A percentile compares a stretch with the other conserved stretches of the same genome.
phyloP scores from a whole-genome alignment of 2,113 vertebrate species.

The Rhinolophus sinicus region DNA sequence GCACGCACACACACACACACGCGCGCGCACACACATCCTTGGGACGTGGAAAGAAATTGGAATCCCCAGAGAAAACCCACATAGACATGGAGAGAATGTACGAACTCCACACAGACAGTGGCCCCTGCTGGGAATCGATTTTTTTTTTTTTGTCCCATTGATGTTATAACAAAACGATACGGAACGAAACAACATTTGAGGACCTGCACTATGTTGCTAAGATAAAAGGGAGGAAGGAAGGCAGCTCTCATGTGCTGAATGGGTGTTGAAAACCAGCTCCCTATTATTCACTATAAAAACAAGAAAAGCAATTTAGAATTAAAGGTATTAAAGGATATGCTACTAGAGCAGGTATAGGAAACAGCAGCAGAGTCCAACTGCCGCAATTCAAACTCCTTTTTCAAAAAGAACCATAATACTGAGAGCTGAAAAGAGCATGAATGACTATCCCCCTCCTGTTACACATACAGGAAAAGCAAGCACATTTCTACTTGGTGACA shows the following conservation, averaged over 20 bases:
- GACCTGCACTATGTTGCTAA: not conserved
- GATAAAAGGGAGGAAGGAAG: not conserved
- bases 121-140: not conserved
- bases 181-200: not conserved
- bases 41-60: not conserved
- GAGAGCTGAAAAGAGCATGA: not conserved
- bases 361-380: not conserved
- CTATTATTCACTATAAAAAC: not conserved
- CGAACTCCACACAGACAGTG: not conserved
- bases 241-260: not conserved
- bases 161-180: not conserved
- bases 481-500: not conserved
- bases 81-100: not conserved
- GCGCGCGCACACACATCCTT: not conserved
- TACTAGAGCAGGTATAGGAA: not conserved
- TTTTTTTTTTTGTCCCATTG: not conserved
- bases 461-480: not conserved
- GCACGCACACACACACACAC: not conserved
- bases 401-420: not conserved
- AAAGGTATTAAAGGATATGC: not conserved
- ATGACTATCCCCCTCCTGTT: not conserved
- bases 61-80: not conserved
- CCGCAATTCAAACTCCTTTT: not conserved
- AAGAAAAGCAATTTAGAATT: not conserved
- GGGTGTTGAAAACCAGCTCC: not conserved